Base-by-base conservation (phyloP, 2,888 invertebrate genomes). In the Biston betularia region DNA sequence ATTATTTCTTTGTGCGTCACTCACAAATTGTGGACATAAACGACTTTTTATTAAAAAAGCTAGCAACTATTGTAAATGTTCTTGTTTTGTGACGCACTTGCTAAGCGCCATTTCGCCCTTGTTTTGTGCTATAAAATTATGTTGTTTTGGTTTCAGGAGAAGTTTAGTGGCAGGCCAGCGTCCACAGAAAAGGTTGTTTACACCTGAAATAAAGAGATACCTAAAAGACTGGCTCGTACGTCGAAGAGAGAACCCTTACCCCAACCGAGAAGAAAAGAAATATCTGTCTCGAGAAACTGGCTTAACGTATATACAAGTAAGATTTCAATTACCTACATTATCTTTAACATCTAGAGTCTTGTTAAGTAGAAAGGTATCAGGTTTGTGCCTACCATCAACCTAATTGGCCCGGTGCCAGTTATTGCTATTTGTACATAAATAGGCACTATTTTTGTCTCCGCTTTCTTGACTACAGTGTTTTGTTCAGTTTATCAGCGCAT, bases 191-290 rank as follows among this genome's bases (percentile, higher is more conserved):
- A 94, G 96, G 70, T 93, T 97, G 34, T 97, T 97, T 85, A 97
- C 97, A 10, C 97, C 97, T 63, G 97, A 97, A 93, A 97, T 97
- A 77, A 97, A 97, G 82, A 94, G 95, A 70, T 96, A 95, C 89
- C 92, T 97, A 34, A 97, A 97, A 88, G 96, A 96, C 79, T 97
- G 97, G 97, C 92, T 97, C 12, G 95, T 97, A 14, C 92, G 97
- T 50, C 93, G 97, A 75, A 94, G 97, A 83, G 96, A 97, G 73
- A 96, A 97, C 85, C 97, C 97, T 0, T 97, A 97, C 86, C 97
- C 97, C 0, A 96, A 96, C 80, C 91, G 97, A 68, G 96, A 96
- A 75, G 97, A 97, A 85, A 97, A 97, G 82, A 96, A 96, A 88
- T 93, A 94, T 58, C 88, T 97, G 65, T 96, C 97, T 1, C 88